Conservation (phyloP, 2,888 invertebrate genomes). For the Drosophila ustulata region DNA sequence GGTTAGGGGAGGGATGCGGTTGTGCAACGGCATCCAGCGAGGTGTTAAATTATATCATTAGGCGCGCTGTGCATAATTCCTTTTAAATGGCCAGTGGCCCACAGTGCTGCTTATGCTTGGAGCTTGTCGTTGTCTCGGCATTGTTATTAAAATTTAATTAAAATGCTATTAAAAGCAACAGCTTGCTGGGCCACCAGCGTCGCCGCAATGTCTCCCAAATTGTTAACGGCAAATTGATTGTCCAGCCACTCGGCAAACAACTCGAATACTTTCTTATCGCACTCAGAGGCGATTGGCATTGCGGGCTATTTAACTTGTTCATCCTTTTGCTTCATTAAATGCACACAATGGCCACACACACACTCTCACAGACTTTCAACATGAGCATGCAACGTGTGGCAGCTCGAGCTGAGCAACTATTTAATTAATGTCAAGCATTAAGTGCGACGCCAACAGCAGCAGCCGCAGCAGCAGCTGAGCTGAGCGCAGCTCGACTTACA, state of each 20-base stretch:
- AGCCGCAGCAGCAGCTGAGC: neutral
- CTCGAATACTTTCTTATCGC: conserved; percentile 5
- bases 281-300: conserved; percentile 8
- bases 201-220: conserved; percentile 24
- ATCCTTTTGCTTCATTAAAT: conserved; percentile 50
- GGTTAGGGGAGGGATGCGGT: neutral
- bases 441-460: conserved; percentile 30
- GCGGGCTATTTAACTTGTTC: conserved; percentile 41
- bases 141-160: conserved; percentile 65
- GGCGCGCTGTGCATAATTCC: conserved; percentile 46
- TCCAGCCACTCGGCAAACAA: conserved; percentile 34
- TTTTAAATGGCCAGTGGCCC: conserved; percentile 37
- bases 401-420: conserved; percentile 27
- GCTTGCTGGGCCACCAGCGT: conserved; percentile 29
- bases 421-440: conserved; percentile 65
- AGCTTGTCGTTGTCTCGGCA: conserved; percentile 15
- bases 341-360: conserved; percentile 13
- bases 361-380: neutral
- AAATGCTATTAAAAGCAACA: conserved; percentile 57
- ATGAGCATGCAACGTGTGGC: conserved; percentile 21
- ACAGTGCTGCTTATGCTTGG: neutral
- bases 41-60: conserved; percentile 57
- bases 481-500: conserved; percentile 12
- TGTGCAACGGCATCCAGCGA: conserved; percentile 37
- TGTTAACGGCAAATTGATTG: conserved; percentile 50